Percentiles rank a stretch among this genome's conserved stretches.
Conservation (phyloP, 2,797 vertebrate genomes). For the Megaceryle alcyon region DNA sequence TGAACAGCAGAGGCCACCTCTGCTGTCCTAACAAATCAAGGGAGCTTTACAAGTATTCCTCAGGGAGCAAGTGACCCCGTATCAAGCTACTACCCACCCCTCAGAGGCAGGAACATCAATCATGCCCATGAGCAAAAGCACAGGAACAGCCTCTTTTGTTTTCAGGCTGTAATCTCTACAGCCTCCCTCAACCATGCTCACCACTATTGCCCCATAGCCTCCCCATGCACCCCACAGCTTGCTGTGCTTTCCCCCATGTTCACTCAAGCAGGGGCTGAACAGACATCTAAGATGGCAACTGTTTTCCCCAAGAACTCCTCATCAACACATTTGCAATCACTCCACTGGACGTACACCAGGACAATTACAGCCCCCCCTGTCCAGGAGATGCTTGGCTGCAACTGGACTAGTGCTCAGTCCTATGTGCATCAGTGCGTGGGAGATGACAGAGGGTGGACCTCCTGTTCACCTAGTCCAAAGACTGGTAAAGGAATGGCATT, state of each 20-base stretch:
- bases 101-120: accelerated
- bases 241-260: accelerated
- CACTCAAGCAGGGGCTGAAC: not conserved
- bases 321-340: not conserved
- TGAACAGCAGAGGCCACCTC: not conserved
- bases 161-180: not conserved
- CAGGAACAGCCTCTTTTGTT: accelerated
- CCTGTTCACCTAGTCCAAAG: not conserved
- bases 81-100: not conserved
- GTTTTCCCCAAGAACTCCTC: not conserved
- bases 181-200: not conserved
- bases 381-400: not conserved
- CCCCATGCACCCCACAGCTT: not conserved
- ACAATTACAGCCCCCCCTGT: not conserved
- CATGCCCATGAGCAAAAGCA: not conserved
- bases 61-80: not conserved
- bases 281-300: not conserved
- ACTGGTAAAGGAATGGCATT: constrained; percentile 3
- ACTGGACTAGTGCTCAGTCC: not conserved
- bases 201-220: not conserved
- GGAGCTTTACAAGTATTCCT: not conserved
- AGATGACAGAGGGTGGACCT: not conserved
- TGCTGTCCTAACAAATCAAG: not conserved
- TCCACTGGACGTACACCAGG: not conserved
- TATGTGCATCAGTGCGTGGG: not conserved